Evolutionary conservation across 2,888 invertebrate species (phyloP).

Genomic region (Cosmia pyralina): DNA sequence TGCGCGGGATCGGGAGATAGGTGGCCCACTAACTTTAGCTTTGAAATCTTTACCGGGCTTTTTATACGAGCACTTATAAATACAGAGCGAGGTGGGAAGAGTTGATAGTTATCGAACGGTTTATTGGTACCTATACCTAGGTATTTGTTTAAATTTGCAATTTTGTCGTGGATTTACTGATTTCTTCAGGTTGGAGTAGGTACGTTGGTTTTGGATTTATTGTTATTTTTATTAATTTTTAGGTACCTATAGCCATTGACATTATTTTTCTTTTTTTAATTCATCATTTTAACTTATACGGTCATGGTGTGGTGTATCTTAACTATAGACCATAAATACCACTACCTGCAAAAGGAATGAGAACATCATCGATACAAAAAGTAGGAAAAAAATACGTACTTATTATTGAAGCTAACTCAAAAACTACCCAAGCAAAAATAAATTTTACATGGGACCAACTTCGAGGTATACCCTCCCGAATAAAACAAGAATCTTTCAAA

Average conservation of each 20-base stretch:
- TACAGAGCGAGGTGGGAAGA: slow-evolving; percentile 14
- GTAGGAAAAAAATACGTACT: too few relatives aligned
- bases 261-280: not conserved
- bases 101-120: slow-evolving; percentile 1
- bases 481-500: too few relatives aligned
- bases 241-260: too few relatives aligned
- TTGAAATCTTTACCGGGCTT: slow-evolving; percentile 53
- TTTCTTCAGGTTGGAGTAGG: not conserved
- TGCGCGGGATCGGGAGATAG: slow-evolving; percentile 68
- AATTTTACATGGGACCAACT: too few relatives aligned
- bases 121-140: not conserved
- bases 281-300: not conserved
- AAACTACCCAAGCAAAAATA: too few relatives aligned
- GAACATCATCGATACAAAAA: too few relatives aligned
- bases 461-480: too few relatives aligned
- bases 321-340: not conserved
- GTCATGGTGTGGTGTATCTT: not conserved
- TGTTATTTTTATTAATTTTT: not conserved
- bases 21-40: slow-evolving; percentile 60
- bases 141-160: not conserved
- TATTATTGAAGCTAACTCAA: too few relatives aligned
- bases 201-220: not conserved
- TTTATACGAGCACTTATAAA: slow-evolving; percentile 40
- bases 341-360: too few relatives aligned
- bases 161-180: not conserved